Evolutionary conservation across 2,113 vertebrate genomes (phyloP).

Genomic region (Dipodomys merriami): DNA sequence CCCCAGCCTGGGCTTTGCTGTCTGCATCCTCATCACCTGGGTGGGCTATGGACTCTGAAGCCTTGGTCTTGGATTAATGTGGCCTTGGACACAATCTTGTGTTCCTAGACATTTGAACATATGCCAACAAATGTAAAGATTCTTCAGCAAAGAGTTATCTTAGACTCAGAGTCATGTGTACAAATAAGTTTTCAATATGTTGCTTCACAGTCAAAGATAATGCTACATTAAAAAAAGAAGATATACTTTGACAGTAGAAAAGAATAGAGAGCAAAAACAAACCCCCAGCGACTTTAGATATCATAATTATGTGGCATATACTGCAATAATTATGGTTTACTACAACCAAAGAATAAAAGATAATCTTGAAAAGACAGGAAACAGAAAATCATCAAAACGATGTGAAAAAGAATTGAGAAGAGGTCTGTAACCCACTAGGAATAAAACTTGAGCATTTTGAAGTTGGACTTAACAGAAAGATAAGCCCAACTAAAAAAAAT

Average conservation of each 20-base stretch:
- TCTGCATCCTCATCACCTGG: background rate
- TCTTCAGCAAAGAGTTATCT: background rate
- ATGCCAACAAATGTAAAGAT: background rate
- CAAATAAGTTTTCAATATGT: slow-evolving; percentile 21
- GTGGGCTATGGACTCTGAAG: background rate
- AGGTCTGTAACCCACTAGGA: background rate
- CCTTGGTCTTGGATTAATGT: background rate
- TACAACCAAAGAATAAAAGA: background rate
- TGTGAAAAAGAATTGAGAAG: background rate
- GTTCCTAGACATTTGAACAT: background rate
- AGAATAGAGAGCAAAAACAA: slow-evolving; percentile 17
- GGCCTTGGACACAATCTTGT: background rate
- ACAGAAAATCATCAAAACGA: background rate
- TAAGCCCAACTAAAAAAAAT: slow-evolving; percentile 8
- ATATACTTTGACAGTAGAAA: background rate
- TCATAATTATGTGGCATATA: background rate
- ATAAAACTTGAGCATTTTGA: slow-evolving; percentile 15
- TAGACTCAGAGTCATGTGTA: background rate
- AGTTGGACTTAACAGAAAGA: slow-evolving; percentile 1
- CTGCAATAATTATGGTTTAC: background rate
- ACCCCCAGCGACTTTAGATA: slow-evolving; percentile 7
- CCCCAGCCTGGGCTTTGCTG: background rate
- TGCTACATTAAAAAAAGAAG: background rate
- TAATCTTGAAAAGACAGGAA: slow-evolving; percentile 11
- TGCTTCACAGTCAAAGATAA: slow-evolving; percentile 6